phyloP scores from a whole-genome alignment of 2,888 invertebrate species.

The Psylliodes chrysocephalus region DNA sequence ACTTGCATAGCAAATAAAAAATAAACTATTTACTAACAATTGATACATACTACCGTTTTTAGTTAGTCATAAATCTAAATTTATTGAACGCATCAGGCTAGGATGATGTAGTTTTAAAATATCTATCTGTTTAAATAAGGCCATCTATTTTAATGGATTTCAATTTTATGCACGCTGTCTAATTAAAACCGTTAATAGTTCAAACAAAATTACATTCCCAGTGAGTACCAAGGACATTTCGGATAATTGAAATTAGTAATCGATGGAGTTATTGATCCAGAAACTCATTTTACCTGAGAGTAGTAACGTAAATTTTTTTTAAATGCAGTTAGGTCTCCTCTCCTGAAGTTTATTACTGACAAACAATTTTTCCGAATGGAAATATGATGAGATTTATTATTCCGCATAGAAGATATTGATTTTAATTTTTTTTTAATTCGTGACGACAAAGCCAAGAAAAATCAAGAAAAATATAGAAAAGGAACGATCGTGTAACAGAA shows the following conservation, averaged over 20 bases:
- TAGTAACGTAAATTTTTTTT: not conserved
- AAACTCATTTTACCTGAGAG: not conserved
- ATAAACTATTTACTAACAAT: not conserved
- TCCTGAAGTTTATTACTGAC: not conserved
- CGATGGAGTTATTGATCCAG: not conserved
- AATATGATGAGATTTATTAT: too few species aligned
- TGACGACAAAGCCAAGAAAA: too few species aligned
- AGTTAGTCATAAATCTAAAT: not conserved
- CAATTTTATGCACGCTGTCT: slow-evolving; percentile 3
- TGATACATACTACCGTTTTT: not conserved
- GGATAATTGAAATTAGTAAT: slow-evolving; percentile 14
- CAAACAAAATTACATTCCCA: not conserved
- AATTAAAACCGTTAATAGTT: slow-evolving; percentile 10
- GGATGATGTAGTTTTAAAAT: not conserved
- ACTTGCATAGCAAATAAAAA: too few species aligned
- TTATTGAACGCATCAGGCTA: not conserved
- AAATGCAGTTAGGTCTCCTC: not conserved
- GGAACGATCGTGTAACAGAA: too few species aligned
- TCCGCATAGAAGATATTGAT: too few species aligned
- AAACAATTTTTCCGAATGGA: not conserved
- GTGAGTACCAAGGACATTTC: not conserved
- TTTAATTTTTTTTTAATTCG: too few species aligned
- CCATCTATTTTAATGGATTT: slow-evolving; percentile 11
- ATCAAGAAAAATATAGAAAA: too few species aligned
- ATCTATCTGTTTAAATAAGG: slow-evolving; percentile 2